Conservation (phyloP, 2,113 vertebrate genomes). For the Psophia crepitans region DNA sequence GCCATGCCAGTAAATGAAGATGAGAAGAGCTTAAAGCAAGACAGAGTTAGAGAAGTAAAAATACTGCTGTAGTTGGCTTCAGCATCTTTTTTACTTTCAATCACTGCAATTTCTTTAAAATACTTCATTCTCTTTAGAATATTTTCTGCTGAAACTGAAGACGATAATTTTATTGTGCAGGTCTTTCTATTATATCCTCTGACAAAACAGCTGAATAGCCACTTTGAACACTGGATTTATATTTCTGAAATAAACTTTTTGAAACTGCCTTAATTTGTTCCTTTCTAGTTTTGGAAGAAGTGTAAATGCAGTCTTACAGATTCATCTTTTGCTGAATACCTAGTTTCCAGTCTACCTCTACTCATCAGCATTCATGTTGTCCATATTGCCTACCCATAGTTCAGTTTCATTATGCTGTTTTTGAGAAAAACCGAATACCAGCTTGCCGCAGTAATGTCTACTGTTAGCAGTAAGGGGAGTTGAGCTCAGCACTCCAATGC, state of each 20-base stretch:
- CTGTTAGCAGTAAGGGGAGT: not conserved
- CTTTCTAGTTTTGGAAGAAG: not conserved
- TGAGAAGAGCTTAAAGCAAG: not conserved
- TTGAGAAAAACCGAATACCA: not conserved
- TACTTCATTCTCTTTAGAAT: not conserved
- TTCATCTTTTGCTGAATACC: not conserved
- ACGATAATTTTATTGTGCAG: not conserved
- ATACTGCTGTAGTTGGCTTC: not conserved
- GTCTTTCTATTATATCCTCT: not conserved
- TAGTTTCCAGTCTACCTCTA: not conserved
- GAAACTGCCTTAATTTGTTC: not conserved
- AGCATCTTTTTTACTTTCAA: not conserved
- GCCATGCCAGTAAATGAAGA: not conserved
- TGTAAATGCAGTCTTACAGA: not conserved
- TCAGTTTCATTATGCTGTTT: not conserved
- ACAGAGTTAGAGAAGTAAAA: not conserved
- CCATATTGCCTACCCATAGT: not conserved
- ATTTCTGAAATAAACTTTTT: not conserved
- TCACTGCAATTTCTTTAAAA: not conserved
- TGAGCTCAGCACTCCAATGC: not conserved
- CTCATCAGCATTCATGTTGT: not conserved
- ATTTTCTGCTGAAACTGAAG: not conserved
- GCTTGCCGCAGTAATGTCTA: not conserved
- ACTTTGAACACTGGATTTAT: not conserved
- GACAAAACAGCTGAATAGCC: not conserved